A percentile compares a stretch with the other conserved stretches of the same genome.
Conservation (phyloP, 2,113 vertebrate genomes). For the Varanus komodoensis region DNA sequence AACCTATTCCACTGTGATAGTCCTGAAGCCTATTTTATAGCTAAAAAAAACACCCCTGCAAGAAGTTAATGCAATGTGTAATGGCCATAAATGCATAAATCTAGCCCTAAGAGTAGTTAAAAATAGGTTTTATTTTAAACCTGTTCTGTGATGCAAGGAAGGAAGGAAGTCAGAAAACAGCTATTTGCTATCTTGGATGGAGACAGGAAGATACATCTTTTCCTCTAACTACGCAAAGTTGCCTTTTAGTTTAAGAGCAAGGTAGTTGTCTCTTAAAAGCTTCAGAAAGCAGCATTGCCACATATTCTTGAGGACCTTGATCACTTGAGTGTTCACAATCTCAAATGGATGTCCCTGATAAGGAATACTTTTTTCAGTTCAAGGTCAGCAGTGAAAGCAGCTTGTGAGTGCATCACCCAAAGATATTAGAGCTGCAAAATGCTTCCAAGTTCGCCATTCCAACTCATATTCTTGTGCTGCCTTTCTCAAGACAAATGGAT, state of each 20-base stretch:
- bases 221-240: slow-evolving; percentile 19
- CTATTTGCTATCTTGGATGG: slow-evolving; percentile 42
- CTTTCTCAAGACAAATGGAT: not conserved
- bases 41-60: slow-evolving; percentile 51
- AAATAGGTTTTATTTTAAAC: slow-evolving; percentile 60
- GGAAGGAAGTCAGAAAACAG: slow-evolving; percentile 60
- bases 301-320: not conserved
- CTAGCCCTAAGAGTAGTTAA: slow-evolving; percentile 59
- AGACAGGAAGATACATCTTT: slow-evolving; percentile 37
- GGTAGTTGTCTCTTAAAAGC: slow-evolving; percentile 18
- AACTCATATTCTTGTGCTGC: not conserved
- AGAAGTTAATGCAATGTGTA: slow-evolving; percentile 74
- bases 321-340: slow-evolving; percentile 26
- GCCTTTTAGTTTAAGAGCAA: slow-evolving; percentile 22
- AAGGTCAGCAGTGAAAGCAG: slow-evolving; percentile 23
- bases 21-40: slow-evolving; percentile 50
- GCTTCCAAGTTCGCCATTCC: not conserved
- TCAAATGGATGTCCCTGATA: slow-evolving; percentile 36
- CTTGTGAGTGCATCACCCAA: not conserved
- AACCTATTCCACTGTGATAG: slow-evolving; percentile 63
- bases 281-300: slow-evolving; percentile 41
- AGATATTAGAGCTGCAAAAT: not conserved
- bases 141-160: slow-evolving; percentile 42
- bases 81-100: slow-evolving; percentile 54
- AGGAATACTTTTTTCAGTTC: slow-evolving; percentile 21